phyloP scores from a whole-genome alignment of 2,113 vertebrate genomes.

The Zosterops japonicus region DNA sequence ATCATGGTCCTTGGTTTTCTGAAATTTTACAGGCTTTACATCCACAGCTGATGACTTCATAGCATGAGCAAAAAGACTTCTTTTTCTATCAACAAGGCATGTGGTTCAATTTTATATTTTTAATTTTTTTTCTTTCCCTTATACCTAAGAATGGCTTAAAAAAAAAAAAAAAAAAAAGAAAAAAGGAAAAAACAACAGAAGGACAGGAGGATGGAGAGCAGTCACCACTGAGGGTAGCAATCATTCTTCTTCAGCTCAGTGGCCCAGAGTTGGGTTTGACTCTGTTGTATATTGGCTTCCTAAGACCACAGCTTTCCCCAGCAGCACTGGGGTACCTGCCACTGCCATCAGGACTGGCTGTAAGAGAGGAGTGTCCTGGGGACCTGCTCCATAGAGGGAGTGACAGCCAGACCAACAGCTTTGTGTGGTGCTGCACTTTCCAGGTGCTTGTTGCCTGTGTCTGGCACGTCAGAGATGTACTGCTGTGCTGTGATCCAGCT shows the following conservation, averaged over 20 bases:
- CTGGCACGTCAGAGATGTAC: background rate
- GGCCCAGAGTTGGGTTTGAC: background rate
- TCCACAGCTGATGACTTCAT: background rate
- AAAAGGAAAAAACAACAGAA: background rate
- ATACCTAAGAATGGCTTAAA: background rate
- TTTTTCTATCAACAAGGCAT: background rate
- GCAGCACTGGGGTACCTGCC: background rate
- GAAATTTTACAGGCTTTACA: background rate
- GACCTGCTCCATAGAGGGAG: background rate
- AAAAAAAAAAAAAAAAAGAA: background rate
- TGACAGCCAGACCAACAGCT: background rate
- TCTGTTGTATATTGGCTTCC: background rate
- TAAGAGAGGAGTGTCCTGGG: background rate
- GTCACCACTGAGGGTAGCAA: background rate
- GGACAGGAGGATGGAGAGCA: background rate
- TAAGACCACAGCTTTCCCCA: background rate
- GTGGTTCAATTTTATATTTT: background rate
- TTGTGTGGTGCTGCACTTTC: fast-evolving
- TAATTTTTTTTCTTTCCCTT: background rate
- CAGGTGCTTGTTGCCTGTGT: fast-evolving
- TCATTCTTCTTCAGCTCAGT: background rate
- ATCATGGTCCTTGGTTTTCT: background rate
- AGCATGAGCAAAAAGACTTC: background rate
- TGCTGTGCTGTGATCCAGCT: background rate
- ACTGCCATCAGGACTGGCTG: background rate